Percentiles rank a stretch among this genome's conserved stretches.
Evolutionary conservation across 2,888 invertebrate genomes (phyloP).

Genomic region (Blastobasis lacticolella): DNA sequence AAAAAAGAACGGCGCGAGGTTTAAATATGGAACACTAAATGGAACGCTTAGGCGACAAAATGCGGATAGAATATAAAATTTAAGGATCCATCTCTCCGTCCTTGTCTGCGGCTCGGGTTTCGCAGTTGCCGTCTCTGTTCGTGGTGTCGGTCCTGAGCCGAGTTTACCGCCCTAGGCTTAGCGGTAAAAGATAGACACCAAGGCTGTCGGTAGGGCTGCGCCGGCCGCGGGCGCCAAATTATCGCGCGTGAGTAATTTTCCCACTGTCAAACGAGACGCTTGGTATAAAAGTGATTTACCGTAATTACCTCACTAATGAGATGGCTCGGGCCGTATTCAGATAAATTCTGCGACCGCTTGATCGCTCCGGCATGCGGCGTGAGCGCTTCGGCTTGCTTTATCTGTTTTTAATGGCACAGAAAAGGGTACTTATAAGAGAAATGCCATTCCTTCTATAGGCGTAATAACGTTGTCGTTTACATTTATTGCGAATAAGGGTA

Average conservation of each 20-base stretch:
- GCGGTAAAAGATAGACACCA: conserved; percentile 70
- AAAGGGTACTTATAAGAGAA: too few relatives aligned
- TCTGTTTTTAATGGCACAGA: too few relatives aligned
- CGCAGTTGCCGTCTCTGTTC: conserved; percentile 44
- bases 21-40: conserved; percentile 75
- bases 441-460: too few relatives aligned
- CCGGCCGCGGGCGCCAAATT: conserved; percentile 35
- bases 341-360: too few relatives aligned
- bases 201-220: conserved; percentile 51
- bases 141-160: conserved; percentile 56
- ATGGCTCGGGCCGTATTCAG: conserved; percentile 21
- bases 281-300: conserved; percentile 43
- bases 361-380: too few relatives aligned
- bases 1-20: conserved; percentile 64
- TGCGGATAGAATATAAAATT: conserved; percentile 74
- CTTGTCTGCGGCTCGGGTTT: conserved; percentile 27
- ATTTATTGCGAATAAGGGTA: not conserved
- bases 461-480: too few relatives aligned
- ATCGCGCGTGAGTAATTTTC: conserved; percentile 47
- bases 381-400: too few relatives aligned
- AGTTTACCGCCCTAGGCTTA: conserved; percentile 69
- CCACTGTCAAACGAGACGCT: conserved; percentile 38
- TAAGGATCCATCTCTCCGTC: conserved; percentile 49
- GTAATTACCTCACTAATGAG: conserved; percentile 38
- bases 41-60: conserved; percentile 75